A percentile compares a stretch with the other conserved stretches of the same genome.
These are phyloP conservation scores for Drosophila borealis DNA, from an alignment of 2,888 invertebrate species.

Conservation along the genomic window DNA sequence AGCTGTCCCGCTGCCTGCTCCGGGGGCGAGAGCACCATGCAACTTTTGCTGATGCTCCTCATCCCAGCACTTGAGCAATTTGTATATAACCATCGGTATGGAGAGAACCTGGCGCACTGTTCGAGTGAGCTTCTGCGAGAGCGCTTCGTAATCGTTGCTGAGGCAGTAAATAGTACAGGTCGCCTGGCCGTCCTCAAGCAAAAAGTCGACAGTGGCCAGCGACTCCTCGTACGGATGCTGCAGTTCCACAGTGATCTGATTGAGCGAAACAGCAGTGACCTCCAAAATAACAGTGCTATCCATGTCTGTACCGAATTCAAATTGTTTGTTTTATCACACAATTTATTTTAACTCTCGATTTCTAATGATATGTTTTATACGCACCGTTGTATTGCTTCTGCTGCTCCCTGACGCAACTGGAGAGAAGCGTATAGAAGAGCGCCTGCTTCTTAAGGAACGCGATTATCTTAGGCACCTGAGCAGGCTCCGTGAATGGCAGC, in stretches of 20 bases:
- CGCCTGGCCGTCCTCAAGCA: constrained; percentile 92
- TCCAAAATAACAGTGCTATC: constrained; percentile 92
- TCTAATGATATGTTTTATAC: constrained; percentile 36
- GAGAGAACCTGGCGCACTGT: constrained; percentile 95
- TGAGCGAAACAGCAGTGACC: constrained; percentile 94
- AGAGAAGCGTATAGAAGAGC: constrained; percentile 95
- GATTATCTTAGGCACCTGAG: constrained; percentile 95
- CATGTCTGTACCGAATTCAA: constrained; percentile 78
- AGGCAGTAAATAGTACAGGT: constrained; percentile 91
- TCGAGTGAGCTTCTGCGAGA: constrained; percentile 85
- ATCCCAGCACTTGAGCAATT: constrained; percentile 94
- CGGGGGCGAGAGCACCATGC: constrained; percentile 60
- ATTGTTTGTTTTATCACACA: neutral
- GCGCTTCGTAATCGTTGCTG: constrained; percentile 85
- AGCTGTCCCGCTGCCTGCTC: constrained; percentile 30
- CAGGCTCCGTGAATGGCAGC: constrained; percentile 97
- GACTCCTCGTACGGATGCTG: constrained; percentile 97
- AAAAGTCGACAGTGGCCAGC: constrained; percentile 96
- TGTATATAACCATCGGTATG: constrained; percentile 95
- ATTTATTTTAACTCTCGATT: no score
- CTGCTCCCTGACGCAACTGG: constrained; percentile 94
- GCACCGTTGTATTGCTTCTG: constrained; percentile 89
- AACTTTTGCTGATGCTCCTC: constrained; percentile 88
- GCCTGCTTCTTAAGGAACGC: constrained; percentile 94
- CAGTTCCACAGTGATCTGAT: constrained; percentile 94